Evolutionary conservation across 1,140 invertebrate genomes (phyloP), one percentile per base, ranked within the genome.

Genomic region (Dinothrombium tinctorium): DNA sequence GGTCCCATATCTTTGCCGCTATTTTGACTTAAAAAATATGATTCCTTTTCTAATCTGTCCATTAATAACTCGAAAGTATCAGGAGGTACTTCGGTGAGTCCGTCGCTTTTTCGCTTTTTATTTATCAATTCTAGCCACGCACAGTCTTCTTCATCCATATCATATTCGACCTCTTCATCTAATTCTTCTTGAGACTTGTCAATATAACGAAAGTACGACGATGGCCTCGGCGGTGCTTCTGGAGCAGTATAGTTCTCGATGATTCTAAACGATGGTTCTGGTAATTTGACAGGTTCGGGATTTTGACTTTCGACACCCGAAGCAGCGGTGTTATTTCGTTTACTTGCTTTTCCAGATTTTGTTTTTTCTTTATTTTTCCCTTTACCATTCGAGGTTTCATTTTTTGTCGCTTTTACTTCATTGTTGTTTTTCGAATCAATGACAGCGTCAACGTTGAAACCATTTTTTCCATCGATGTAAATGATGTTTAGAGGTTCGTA

Each of bases 31-130:
- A 84, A 81, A 59, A 95, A 92, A 59, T 87, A 90, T 2, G 84
- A 92, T 60, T 95, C 87, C 58, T 95, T 96, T 56, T 96, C 89
- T 45, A 96, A 62, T 43, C 86, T 67, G 62, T 96, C 89, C 84
- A 95, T 94, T 6, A 95, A 59, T 2, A 90, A 57, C 61, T 95
- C 89, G 61, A 96, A 76, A 0, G 72, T 77, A 53, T 89, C 79
- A 23, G 79, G 69, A 38, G 72, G 69, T n/a, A 90, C 71, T 35
- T 62, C 57, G 3, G 68, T 57, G 4, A 84, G 54, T 4, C 70
- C 69, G 36, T 71, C 65, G 19, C 69, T 68, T 48, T 67, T 59
- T 42, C 82, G 61, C 50, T 70, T 69, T 33, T 82, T 74, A 58
- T 94, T 94, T 37, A 89, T 74, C 28, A 89, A 67, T 36, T 73